These are phyloP conservation scores for Squalus acanthias DNA, from an alignment of 2,797 vertebrate species.

Conservation along the genomic window DNA sequence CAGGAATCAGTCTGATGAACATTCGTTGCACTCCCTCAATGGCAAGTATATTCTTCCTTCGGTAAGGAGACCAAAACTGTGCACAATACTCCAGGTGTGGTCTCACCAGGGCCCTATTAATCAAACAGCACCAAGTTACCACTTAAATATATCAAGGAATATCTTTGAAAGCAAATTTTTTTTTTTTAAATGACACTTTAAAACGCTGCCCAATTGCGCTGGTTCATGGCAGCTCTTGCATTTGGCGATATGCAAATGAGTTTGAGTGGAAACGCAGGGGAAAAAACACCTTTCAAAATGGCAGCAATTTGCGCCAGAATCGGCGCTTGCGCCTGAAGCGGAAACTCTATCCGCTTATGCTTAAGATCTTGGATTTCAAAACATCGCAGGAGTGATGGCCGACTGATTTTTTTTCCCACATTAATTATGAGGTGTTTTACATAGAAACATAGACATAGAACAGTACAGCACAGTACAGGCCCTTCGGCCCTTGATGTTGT, in stretches of 20 bases:
- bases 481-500: no score
- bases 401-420: no score
- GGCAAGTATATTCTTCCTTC: no score
- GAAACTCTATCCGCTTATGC: background rate
- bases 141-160: no score
- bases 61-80: no score
- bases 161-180: background rate
- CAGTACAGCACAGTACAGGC: no score
- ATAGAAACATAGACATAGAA: no score
- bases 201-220: background rate
- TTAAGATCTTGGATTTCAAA: background rate
- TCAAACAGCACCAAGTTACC: background rate
- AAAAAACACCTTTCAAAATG: background rate
- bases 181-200: background rate
- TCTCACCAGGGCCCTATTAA: background rate
- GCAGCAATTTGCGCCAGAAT: no score
- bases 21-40: no score
- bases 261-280: background rate
- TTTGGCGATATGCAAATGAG: background rate
- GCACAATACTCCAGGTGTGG: no score
- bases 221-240: background rate
- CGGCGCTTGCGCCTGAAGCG: background rate
- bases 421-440: background rate
- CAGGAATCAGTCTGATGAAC: no score
- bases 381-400: no score